Base-by-base conservation (phyloP, 2,797 vertebrate genomes). In the Chelidonichthys spinosus region DNA sequence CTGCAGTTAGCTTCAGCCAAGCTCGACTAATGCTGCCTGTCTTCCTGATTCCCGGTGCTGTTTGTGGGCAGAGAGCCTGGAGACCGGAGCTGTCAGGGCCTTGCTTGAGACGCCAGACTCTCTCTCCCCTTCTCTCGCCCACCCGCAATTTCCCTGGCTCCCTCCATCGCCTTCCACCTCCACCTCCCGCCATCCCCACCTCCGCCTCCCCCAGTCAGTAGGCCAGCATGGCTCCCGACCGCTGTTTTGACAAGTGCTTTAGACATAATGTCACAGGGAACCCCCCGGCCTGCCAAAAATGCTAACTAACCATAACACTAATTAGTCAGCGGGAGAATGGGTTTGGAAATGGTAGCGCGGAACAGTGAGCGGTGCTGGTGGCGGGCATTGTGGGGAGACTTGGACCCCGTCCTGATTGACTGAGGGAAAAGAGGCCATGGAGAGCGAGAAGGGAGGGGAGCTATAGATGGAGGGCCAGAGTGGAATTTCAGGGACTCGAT, bases 251-350 rank as follows among this genome's bases (percentile, higher is more conserved):
- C 90, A 93, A 91, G 90, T 90, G 89, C 89, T 92, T 92, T 88
- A 89, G 91, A 94, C 89, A 89, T 91, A 91, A 92, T 92, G 91
- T 92, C 92, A 91, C 87, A 80, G 89, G 79, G 87, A 93, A 89
- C 82, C 89, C 76, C 81, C 36, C 77, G 8, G 86, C 78, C 85
- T 85, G 90, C 90, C 91, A 93, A 84, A 91, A 92, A 90, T 82
- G 86, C 89, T 90, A 94, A 93, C 88, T 90, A 93, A 90, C 91
- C 92, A 93, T 93, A 93, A 94, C 90, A 93, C 79, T 88, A 93
- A 94, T 95, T 93, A 93, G 88, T 91, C 90, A 89, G 85, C 58
- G 15, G 85, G 83, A 91, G 87, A 91, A 89, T 74, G 74, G 72
- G 75, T 42, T 78, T 87, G 85, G 84, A 88, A 91, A 91, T 89